These are phyloP conservation scores for Sinocyclocheilus grahami DNA, from an alignment of 2,113 vertebrate genomes.

Conservation along the genomic window DNA sequence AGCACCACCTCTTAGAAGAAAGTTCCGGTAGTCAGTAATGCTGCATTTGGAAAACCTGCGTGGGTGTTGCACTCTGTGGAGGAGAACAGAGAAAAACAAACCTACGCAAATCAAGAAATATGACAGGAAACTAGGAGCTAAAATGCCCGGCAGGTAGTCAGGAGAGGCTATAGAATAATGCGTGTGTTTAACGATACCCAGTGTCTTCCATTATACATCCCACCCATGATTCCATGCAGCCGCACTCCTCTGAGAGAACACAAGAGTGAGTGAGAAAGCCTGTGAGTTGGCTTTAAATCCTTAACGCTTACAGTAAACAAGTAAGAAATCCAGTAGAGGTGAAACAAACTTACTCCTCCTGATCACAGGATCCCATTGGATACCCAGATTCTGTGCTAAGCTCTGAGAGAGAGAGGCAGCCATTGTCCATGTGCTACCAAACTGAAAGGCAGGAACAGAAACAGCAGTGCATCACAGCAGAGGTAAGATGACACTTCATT, in stretches of 20 bases:
- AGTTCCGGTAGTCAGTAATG: slow-evolving; percentile 93
- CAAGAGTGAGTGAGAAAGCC: slow-evolving; percentile 21
- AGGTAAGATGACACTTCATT: not conserved
- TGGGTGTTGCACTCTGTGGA: slow-evolving; percentile 86
- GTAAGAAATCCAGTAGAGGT: not conserved
- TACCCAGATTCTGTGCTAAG: slow-evolving; percentile 95
- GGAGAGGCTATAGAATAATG: not conserved
- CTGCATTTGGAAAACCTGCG: slow-evolving; percentile 97
- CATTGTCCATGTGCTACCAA: slow-evolving; percentile 87
- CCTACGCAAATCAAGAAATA: not conserved
- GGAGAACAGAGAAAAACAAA: slow-evolving; percentile 42
- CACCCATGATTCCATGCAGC: slow-evolving; percentile 60
- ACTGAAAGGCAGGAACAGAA: slow-evolving; percentile 75
- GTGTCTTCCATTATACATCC: slow-evolving; percentile 62
- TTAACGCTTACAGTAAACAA: not conserved
- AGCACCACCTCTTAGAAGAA: slow-evolving; percentile 90
- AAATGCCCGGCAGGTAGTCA: not conserved
- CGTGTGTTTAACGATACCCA: slow-evolving; percentile 42
- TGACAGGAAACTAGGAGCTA: not conserved
- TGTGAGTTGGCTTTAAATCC: slow-evolving; percentile 17
- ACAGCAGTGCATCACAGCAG: not conserved
- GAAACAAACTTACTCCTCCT: slow-evolving; percentile 82
- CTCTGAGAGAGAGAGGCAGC: slow-evolving; percentile 89
- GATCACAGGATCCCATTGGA: slow-evolving; percentile 93
- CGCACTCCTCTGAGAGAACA: slow-evolving; percentile 55